A percentile compares a stretch with the other conserved stretches of the same genome.
Conservation (phyloP, 1,140 invertebrate genomes). For the Harlomillsia oculata region DNA sequence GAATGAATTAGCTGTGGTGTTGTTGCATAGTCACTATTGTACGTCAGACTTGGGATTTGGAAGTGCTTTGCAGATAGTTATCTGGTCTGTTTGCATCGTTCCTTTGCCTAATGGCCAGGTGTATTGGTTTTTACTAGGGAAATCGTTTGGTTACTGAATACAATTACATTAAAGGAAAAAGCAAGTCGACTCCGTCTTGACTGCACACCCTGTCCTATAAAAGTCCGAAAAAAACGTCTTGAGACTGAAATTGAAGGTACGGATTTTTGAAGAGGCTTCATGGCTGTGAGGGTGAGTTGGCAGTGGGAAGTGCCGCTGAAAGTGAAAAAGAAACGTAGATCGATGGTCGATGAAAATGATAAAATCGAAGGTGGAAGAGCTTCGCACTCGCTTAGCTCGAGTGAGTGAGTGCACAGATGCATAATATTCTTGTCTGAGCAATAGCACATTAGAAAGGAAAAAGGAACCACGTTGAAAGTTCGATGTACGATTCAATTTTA, state of each 20-base stretch:
- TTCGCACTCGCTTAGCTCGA: background rate
- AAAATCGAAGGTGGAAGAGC: slow-evolving; percentile 11
- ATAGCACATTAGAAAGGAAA: too few relatives aligned
- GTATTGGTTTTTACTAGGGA: too few relatives aligned
- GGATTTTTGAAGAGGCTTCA: background rate
- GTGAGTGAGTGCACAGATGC: background rate
- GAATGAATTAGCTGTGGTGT: too few relatives aligned
- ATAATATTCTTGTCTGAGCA: background rate
- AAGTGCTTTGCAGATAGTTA: too few relatives aligned
- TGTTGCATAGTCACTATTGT: too few relatives aligned
- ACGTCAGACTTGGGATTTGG: too few relatives aligned
- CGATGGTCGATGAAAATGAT: slow-evolving; percentile 4
- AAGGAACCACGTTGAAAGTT: too few relatives aligned
- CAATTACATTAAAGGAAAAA: background rate
- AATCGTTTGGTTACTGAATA: too few relatives aligned
- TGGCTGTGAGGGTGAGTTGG: slow-evolving; percentile 3
- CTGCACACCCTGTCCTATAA: background rate
- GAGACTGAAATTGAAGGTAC: background rate
- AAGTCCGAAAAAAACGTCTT: background rate
- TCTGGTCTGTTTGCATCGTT: too few relatives aligned
- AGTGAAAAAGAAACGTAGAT: background rate
- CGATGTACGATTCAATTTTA: too few relatives aligned
- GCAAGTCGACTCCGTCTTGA: background rate
- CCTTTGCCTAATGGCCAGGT: too few relatives aligned
- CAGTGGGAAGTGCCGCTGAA: background rate